Percentiles rank a stretch among this genome's conserved stretches.
Conservation (phyloP, 2,797 vertebrate species). For the Falco berigora region DNA sequence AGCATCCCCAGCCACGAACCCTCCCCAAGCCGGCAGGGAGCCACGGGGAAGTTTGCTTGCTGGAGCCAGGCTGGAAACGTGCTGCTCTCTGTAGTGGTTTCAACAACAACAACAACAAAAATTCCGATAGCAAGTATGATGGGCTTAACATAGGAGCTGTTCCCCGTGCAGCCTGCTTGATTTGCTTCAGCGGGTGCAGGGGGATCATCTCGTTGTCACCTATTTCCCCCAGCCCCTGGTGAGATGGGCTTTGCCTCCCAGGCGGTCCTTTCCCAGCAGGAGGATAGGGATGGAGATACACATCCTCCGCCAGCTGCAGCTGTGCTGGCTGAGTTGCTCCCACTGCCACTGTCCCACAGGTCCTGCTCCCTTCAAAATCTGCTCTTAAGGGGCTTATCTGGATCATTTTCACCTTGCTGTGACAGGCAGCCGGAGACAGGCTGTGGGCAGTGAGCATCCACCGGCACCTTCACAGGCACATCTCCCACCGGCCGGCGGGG, state of each 20-base stretch:
- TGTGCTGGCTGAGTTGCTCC: fast-evolving
- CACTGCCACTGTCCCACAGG: fast-evolving
- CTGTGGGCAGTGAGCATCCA: neutral
- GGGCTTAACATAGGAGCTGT: neutral
- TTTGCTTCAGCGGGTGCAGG: neutral
- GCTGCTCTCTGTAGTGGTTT: constrained; percentile 38
- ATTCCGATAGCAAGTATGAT: neutral
- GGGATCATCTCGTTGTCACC: fast-evolving
- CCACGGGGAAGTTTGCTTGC: constrained; percentile 12
- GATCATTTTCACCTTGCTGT: neutral
- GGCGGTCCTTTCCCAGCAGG: neutral
- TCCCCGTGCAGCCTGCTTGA: neutral
- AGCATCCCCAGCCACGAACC: neutral
- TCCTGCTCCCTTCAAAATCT: neutral
- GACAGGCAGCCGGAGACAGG: neutral
- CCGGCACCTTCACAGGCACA: neutral
- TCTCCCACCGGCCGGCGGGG: neutral
- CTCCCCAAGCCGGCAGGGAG: neutral
- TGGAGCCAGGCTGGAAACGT: constrained; percentile 26
- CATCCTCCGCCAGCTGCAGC: neutral
- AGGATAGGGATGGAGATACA: neutral
- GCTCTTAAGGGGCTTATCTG: neutral
- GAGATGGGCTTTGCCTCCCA: neutral
- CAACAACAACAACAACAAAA: neutral
- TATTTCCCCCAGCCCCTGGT: neutral